Conservation (phyloP, 2,797 vertebrate species). For the Dendrocincla fuliginosa region DNA sequence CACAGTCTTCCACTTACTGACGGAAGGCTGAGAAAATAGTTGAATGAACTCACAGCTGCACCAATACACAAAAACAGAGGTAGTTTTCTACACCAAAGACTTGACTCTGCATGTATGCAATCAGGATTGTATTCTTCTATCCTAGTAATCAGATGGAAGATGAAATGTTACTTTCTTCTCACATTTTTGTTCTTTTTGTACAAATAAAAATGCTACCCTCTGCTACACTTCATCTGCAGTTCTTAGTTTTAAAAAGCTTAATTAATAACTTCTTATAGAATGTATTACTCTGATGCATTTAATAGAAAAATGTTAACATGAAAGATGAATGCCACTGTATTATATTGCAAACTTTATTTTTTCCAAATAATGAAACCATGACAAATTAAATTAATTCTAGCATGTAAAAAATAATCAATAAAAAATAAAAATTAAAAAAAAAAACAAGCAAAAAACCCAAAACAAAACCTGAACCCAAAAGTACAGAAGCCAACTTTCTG, state of each 20-base stretch:
- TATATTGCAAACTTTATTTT: neutral
- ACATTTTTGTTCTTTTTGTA: neutral
- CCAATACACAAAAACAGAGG: neutral
- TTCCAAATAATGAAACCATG: neutral
- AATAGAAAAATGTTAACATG: neutral
- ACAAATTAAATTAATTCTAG: neutral
- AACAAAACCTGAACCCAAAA: neutral
- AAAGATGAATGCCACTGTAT: neutral
- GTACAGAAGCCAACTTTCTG: neutral
- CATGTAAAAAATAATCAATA: neutral
- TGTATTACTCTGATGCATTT: neutral
- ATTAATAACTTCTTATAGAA: neutral
- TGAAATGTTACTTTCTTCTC: neutral
- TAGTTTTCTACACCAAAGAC: conserved; percentile 5
- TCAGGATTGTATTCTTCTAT: conserved; percentile 36
- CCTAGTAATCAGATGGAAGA: conserved; percentile 1
- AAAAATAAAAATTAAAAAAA: neutral
- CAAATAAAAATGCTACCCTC: neutral
- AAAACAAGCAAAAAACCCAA: rapidly evolving
- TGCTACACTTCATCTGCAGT: neutral
- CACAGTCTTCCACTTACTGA: neutral
- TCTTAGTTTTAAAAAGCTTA: neutral
- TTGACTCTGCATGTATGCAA: conserved; percentile 15
- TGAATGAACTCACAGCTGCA: conserved; percentile 39
- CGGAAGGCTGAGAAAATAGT: neutral